These are phyloP conservation scores for Lophius americanus DNA, from an alignment of 2,797 vertebrate species.

Conservation along the genomic window DNA sequence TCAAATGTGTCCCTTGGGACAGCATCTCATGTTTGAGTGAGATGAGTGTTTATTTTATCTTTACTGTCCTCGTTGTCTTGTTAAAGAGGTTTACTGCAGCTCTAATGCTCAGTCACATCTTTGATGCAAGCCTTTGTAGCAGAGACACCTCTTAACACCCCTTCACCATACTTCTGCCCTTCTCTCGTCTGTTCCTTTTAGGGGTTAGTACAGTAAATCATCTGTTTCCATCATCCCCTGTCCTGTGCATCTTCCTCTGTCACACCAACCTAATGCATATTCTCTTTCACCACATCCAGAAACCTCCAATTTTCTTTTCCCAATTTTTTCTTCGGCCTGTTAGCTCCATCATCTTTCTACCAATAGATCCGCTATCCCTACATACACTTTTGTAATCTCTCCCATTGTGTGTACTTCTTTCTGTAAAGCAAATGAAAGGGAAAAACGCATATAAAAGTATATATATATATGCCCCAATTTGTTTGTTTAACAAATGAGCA, in stretches of 20 bases:
- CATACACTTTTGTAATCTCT: slow-evolving; percentile 47
- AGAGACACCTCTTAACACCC: slow-evolving; percentile 34
- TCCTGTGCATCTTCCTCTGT: too few relatives aligned
- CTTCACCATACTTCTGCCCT: not conserved
- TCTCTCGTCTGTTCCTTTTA: too few relatives aligned
- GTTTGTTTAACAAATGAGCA: too few relatives aligned
- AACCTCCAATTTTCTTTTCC: too few relatives aligned
- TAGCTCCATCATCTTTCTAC: too few relatives aligned
- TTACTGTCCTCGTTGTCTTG: not conserved
- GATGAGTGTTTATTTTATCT: too few relatives aligned
- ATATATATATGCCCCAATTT: not conserved
- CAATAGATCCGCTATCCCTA: too few relatives aligned
- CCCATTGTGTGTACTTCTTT: slow-evolving; percentile 14
- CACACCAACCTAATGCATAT: too few relatives aligned
- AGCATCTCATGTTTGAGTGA: slow-evolving; percentile 4
- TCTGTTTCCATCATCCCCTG: too few relatives aligned
- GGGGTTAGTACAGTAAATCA: too few relatives aligned
- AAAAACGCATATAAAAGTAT: not conserved
- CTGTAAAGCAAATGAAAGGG: not conserved
- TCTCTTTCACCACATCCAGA: too few relatives aligned
- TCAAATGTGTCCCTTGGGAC: not conserved
- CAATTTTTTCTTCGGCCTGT: too few relatives aligned
- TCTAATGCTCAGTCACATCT: slow-evolving; percentile 5
- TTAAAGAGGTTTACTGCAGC: slow-evolving; percentile 14
- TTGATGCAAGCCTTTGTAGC: slow-evolving; percentile 24